Evolutionary conservation across 1,140 invertebrate species (phyloP).

Genomic region (Drosophila lacteicornis): DNA sequence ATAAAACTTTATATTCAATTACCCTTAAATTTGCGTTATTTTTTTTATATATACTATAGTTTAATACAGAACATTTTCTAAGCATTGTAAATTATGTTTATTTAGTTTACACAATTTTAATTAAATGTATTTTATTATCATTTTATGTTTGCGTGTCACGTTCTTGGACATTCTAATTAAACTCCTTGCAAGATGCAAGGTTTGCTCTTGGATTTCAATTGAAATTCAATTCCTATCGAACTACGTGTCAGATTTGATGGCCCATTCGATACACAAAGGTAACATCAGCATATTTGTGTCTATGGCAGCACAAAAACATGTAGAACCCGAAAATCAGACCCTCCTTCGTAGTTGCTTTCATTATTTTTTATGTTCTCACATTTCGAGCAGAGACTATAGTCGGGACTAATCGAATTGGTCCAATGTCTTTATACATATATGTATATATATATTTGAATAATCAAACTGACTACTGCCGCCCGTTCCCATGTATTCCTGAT

Average conservation of each 20-base stretch:
- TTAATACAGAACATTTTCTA: too few relatives aligned
- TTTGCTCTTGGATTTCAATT: background rate
- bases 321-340: constrained; percentile 23
- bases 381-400: constrained; percentile 38
- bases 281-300: constrained; percentile 5
- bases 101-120: too few relatives aligned
- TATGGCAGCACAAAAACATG: constrained; percentile 20
- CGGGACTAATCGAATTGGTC: constrained; percentile 43
- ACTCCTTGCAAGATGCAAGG: background rate
- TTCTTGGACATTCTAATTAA: background rate
- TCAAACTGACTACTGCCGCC: constrained; percentile 19
- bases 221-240: constrained; percentile 7
- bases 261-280: constrained; percentile 8
- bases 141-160: background rate
- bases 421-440: constrained; percentile 23
- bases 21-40: too few relatives aligned
- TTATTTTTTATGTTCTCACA: constrained; percentile 70
- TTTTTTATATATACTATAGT: too few relatives aligned
- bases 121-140: too few relatives aligned
- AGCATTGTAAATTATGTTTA: too few relatives aligned
- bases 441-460: constrained; percentile 42
- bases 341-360: constrained; percentile 34
- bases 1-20: too few relatives aligned
- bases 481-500: constrained; percentile 8
- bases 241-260: background rate